Conservation (phyloP, 2,113 vertebrate species). For the Hydrolagus affinis region DNA sequence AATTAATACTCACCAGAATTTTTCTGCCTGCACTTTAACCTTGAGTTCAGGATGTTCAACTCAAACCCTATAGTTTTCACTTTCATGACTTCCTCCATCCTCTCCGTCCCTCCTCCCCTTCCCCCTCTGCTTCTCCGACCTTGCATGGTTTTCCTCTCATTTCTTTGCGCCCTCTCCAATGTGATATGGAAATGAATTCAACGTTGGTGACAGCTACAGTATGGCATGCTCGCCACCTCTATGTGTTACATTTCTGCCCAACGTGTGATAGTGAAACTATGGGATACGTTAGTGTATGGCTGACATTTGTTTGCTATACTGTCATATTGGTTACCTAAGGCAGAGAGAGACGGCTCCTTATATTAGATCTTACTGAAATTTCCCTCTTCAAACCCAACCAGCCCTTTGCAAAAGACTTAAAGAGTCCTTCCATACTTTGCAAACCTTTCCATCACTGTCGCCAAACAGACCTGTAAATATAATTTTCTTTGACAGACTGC, state of each 20-base stretch:
- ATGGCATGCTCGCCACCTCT: neutral
- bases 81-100: too few species aligned
- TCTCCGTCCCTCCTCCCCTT: too few species aligned
- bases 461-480: neutral
- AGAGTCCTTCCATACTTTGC: neutral
- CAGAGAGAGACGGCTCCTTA: neutral
- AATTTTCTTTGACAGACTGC: conserved; percentile 17
- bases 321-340: neutral
- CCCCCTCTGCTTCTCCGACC: too few species aligned
- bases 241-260: neutral
- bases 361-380: neutral
- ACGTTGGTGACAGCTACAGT: neutral
- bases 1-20: too few species aligned
- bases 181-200: neutral
- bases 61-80: too few species aligned
- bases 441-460: conserved; percentile 3
- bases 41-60: too few species aligned
- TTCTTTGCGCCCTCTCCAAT: too few species aligned
- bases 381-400: neutral
- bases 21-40: too few species aligned
- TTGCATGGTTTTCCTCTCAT: too few species aligned
- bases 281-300: neutral
- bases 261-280: neutral
- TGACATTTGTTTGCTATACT: neutral
- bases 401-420: neutral